Evolutionary conservation across 2,797 vertebrate species (phyloP), one percentile per base, ranked within the genome.

Genomic region (Chelidonichthys spinosus): DNA sequence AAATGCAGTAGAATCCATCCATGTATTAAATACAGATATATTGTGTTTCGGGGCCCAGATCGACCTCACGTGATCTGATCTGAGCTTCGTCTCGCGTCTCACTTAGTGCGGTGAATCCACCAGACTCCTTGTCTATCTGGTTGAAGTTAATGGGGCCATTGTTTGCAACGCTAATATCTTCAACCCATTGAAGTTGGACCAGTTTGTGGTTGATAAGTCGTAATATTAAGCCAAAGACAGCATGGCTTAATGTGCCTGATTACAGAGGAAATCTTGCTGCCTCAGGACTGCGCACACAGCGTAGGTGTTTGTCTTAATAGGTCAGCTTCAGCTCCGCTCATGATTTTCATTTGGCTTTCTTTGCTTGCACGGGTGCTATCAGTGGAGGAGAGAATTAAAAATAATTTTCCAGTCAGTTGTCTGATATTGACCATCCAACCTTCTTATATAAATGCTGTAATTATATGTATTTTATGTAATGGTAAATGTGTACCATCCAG

Each of bases 301-400:
- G 5, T 35, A 44, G 39, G 13, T 49, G 49, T 64, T 63, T 35
- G 42, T 52, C 56, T 58, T 53, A 35, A 63, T 10, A n/a, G 6
- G 43, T 53, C 54, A 11, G 40, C 54, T 56, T 71, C n/a, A 55
- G 15, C 40, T 58, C 44, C 62, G 35, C 7, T 59, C 13, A 3
- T 35, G 9, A 2, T 18, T 64, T 56, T 46, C 52, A 43, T 53
- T 59, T 11, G 7, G 6, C 43, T 56, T 55, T 40, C 8, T 52
- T 44, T 52, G 32, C 53, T 68, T 6, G 1, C 46, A 39, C n/a
- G 37, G 60, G 18, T 5, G 9, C 10, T 7, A 4, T 15, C 32
- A 13, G 35, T 0, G 0, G 11, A 55, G 39, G 5, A 49, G 5
- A n/a, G 6, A 46, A 67, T 46, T 67, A 6, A 39, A 14, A 55